phyloP scores from a whole-genome alignment of 2,797 vertebrate species.

The Melanotaenia nigrans region DNA sequence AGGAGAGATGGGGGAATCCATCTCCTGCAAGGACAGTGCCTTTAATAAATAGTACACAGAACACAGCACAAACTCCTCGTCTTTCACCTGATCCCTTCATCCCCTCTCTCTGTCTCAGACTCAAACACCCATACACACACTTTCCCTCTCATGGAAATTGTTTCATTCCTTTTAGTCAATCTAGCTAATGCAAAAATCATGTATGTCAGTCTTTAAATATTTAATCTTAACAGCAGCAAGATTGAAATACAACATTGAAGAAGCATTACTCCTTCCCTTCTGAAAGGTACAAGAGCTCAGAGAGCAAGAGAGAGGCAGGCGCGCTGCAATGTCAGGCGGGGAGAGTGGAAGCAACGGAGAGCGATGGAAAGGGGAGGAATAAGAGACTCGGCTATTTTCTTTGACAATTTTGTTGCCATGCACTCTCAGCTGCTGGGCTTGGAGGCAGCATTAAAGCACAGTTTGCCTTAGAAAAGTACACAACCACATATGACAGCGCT shows the following conservation, averaged over 20 bases:
- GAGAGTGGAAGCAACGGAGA: conserved; percentile 39
- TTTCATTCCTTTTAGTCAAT: conserved; percentile 84
- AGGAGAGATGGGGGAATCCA: conserved; percentile 73
- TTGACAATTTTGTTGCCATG: conserved; percentile 69
- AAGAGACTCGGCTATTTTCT: conserved; percentile 66
- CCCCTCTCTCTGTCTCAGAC: background rate
- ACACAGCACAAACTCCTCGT: conserved; percentile 70
- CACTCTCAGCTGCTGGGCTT: conserved; percentile 56
- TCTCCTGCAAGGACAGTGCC: conserved; percentile 73
- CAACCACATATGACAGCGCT: conserved; percentile 49
- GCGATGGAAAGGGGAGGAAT: conserved; percentile 44
- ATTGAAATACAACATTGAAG: conserved; percentile 79
- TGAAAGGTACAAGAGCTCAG: conserved; percentile 73
- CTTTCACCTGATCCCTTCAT: conserved; percentile 58
- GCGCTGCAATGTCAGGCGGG: conserved; percentile 60
- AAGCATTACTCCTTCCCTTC: conserved; percentile 68
- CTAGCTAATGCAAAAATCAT: conserved; percentile 86
- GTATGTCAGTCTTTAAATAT: conserved; percentile 84
- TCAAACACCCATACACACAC: conserved; percentile 35
- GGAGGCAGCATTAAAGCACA: conserved; percentile 63
- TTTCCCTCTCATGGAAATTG: conserved; percentile 68
- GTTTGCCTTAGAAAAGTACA: conserved; percentile 66
- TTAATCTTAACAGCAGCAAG: conserved; percentile 80
- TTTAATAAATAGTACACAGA: conserved; percentile 78
- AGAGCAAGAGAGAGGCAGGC: conserved; percentile 43